Evolutionary conservation across 92 coral and sea anemone genomes (phyloP).

Genomic region (Umimayanthus kanabou): DNA sequence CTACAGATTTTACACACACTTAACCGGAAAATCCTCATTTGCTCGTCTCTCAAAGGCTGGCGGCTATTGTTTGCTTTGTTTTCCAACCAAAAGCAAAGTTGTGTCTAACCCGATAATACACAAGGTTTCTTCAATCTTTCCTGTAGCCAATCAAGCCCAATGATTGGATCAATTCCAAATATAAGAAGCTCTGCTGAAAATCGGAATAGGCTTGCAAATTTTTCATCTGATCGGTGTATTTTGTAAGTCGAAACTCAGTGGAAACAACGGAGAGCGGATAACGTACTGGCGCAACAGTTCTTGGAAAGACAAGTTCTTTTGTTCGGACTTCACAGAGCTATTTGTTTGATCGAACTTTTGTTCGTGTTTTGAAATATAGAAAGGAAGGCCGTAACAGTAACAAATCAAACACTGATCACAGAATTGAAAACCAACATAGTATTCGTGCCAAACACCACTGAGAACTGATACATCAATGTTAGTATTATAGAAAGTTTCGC

Average conservation of each 20-base stretch:
- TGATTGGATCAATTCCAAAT: background rate
- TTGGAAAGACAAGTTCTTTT: background rate
- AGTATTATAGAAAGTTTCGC: too few relatives aligned
- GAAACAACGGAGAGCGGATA: background rate
- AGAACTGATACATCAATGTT: too few relatives aligned
- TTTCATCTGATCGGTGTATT: background rate
- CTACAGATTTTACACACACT: background rate
- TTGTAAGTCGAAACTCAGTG: background rate
- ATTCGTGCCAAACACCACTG: background rate
- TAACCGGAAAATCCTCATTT: background rate
- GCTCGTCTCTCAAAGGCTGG: background rate
- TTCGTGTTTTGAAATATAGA: background rate
- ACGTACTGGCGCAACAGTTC: background rate
- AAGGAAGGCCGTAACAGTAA: background rate
- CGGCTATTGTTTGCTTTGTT: background rate
- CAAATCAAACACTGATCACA: background rate
- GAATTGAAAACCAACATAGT: background rate
- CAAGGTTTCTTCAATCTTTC: background rate
- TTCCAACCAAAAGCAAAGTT: background rate
- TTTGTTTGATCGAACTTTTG: too few relatives aligned
- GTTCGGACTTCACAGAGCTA: background rate
- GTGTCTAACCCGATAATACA: background rate
- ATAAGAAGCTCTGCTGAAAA: background rate
- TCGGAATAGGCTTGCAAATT: background rate
- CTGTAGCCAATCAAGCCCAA: conserved; percentile 7